Base-by-base conservation (phyloP, 2,113 vertebrate species). In the Malurus alboscapulatus region DNA sequence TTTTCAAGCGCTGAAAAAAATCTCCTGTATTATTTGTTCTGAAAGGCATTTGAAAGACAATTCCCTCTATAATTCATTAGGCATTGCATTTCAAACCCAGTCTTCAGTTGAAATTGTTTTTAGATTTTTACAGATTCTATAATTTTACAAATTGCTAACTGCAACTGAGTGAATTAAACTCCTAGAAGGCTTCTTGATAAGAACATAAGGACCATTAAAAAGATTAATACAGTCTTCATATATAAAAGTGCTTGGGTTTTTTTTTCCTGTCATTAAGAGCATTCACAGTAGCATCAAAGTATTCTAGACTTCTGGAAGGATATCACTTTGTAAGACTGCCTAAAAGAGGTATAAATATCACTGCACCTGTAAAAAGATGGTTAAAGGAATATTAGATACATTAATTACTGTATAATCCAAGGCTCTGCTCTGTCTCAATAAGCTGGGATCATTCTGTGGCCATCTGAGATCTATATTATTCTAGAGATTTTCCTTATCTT, bases 121-220 rank as follows among this genome's bases (percentile, higher is more conserved):
- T 80, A 50, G 79, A 62, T 81, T 87, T 95, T 85, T 91, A 84
- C 27, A 82, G 53, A 58, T 91, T 92, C 30, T 88, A 4, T 82
- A 75, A 75, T 88, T 95, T 89, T 93, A 89, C 40, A 89, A 45
- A 74, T 94, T 29, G 19, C 58, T 94, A 88, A 94, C 96, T 97
- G 71, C 90, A 62, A 93, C 84, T 88, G 58, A 68, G 34, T 95
- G 89, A 92, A 92, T 92, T 89, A 68, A 89, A 77, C 34, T 84
- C 62, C 50, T 88, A 55, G 88, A 91, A 94, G 72, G 17, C 38
- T 84, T 90, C 58, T 94, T 92, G 51, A 51, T 68, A 75, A 50
- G 27, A 95, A 63, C 86, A 80, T 68, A 75, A 77, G 67, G 73
- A 88, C 36, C 94, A 72, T 90, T 62, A 67, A 84, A 88, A 88